Percentiles rank a stretch among this genome's conserved stretches.
phyloP scores from a whole-genome alignment of 2,888 invertebrate genomes.

The Ectobius pallidus region DNA sequence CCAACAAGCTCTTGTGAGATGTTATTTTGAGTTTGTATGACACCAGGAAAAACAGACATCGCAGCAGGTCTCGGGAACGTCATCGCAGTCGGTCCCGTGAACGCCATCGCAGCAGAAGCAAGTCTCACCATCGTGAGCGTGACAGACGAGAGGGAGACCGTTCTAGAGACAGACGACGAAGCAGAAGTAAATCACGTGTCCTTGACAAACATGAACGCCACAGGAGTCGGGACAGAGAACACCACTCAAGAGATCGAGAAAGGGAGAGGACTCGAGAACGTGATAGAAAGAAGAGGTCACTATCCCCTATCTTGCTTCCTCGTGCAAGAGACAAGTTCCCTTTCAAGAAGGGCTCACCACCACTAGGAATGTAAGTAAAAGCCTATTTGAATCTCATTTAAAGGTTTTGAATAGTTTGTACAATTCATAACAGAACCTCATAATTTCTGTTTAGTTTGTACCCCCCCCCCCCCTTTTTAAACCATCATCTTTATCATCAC shows the following conservation, averaged over 20 bases:
- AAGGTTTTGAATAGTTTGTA: too few species aligned
- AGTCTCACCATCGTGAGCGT: slow-evolving; percentile 52
- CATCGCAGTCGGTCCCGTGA: slow-evolving; percentile 61
- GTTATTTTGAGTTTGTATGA: too few species aligned
- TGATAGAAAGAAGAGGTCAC: slow-evolving; percentile 49
- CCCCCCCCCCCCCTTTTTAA: too few species aligned
- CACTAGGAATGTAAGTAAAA: slow-evolving; percentile 55
- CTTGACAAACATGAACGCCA: slow-evolving; percentile 48
- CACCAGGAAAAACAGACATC: slow-evolving; percentile 54
- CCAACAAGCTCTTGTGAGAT: too few species aligned
- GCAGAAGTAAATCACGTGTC: slow-evolving; percentile 49
- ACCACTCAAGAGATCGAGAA: slow-evolving; percentile 52
- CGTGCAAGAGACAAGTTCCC: slow-evolving; percentile 54
- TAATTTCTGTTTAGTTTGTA: too few species aligned
- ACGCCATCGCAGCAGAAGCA: slow-evolving; percentile 52
- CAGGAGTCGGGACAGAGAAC: slow-evolving; percentile 50
- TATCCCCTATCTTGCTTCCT: slow-evolving; percentile 52
- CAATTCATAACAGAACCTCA: too few species aligned
- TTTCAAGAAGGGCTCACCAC: slow-evolving; percentile 56
- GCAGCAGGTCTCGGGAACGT: slow-evolving; percentile 61
- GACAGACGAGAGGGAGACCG: slow-evolving; percentile 47
- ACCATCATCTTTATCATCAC: too few species aligned
- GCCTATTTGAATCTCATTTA: too few species aligned
- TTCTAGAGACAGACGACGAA: slow-evolving; percentile 47
- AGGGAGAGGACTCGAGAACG: slow-evolving; percentile 55